These are phyloP conservation scores for Thysanoteuthis rhombus DNA, from an alignment of 2,888 invertebrate species.

Conservation along the genomic window DNA sequence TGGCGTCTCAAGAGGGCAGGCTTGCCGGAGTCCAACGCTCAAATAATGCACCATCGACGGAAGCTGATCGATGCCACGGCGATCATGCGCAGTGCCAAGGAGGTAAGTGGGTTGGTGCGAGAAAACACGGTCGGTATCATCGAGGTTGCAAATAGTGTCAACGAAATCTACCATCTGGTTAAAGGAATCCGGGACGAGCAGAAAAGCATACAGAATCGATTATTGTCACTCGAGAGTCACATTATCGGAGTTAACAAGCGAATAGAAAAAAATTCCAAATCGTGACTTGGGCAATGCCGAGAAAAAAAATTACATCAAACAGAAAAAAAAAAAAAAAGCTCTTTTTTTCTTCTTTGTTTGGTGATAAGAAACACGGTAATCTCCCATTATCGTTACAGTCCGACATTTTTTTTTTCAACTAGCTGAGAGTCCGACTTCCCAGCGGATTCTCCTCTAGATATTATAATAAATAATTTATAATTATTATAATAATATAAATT, in stretches of 20 bases:
- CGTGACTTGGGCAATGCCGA: background rate
- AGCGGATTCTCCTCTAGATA: too few relatives aligned
- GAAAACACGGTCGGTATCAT: constrained; percentile 54
- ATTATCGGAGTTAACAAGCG: background rate
- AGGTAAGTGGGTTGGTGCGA: constrained; percentile 26
- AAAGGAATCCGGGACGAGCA: constrained; percentile 19
- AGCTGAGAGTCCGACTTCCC: too few relatives aligned
- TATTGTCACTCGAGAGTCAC: constrained; percentile 1
- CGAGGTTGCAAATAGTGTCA: constrained; percentile 53
- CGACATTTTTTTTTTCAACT: too few relatives aligned
- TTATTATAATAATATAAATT: too few relatives aligned
- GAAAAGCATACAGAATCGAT: constrained; percentile 1
- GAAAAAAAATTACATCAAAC: background rate
- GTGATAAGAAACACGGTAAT: background rate
- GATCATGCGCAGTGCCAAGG: constrained; percentile 49
- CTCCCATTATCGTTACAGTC: too few relatives aligned
- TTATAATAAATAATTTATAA: too few relatives aligned
- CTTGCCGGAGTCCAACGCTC: constrained; percentile 38
- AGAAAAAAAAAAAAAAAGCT: background rate
- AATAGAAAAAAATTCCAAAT: background rate
- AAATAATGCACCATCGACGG: constrained; percentile 47
- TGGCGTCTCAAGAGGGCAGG: constrained; percentile 50
- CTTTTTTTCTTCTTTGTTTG: background rate
- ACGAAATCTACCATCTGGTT: constrained; percentile 37
- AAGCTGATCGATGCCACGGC: constrained; percentile 49